Base-by-base conservation (phyloP, 2,797 vertebrate species). In the Scolopax bukidnonensis region DNA sequence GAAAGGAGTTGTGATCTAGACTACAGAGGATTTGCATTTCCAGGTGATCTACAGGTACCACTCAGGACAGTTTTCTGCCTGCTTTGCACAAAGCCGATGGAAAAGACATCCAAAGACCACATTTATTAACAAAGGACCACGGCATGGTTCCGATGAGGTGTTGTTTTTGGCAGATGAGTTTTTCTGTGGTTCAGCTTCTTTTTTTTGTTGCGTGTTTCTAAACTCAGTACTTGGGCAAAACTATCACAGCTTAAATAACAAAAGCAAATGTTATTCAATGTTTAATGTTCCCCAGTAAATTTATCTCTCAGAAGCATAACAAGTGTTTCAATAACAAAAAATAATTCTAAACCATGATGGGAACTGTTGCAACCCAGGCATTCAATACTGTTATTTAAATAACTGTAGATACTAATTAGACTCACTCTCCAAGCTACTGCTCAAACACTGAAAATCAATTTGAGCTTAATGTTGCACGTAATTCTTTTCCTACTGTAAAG, bases 381-480 rank as follows among this genome's bases (percentile, higher is more conserved):
- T 89, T 95, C 70, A 82, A 82, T 90, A 74, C 54, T 53, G 64
- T 47, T 89, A 50, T 53, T 95, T 91, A 91, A 95, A 54, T 91
- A 86, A 81, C 50, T 82, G 40, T 59, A 85, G 79, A 61, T 70
- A 77, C 64, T 86, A 95, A 91, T 90, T 87, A 90, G 63, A 68
- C 13, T 27, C 36, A 54, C 73, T 79, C 64, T 82, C 63, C 80
- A 84, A 47, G 57, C 33, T 64, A 78, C 24, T 74, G 82, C 63
- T 90, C 47, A 60, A 71, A 84, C 36, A 43, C 56, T 23, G 50
- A 88, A 93, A 94, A 95, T 93, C 84, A 90, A 88, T 95, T 93
- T 61, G 87, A 95, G 70, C 61, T 77, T 95, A 95, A 95, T 86
- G 89, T 76, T 80, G 90, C 67, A 79, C 63, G 71, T 95, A 96